Conservation (phyloP, 2,888 invertebrate genomes). For the Meta bourneti region DNA sequence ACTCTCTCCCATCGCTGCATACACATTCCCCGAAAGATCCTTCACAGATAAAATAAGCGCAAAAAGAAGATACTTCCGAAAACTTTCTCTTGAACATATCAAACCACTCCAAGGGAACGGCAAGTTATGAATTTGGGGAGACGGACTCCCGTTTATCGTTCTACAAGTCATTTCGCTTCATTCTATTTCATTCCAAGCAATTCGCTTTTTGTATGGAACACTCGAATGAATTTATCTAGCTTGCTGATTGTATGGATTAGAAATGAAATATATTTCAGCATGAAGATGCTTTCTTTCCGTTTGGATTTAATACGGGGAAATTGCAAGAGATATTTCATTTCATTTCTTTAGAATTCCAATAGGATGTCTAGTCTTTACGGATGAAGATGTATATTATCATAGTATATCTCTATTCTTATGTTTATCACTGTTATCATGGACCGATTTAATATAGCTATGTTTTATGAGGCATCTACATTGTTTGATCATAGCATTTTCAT, state of each 20-base stretch:
- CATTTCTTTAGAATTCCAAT: neutral
- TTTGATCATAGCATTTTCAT: too few relatives aligned
- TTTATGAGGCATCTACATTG: too few relatives aligned
- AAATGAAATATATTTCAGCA: neutral
- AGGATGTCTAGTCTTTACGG: too few relatives aligned
- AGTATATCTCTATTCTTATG: too few relatives aligned
- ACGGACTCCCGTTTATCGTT: neutral
- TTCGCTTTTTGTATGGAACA: neutral
- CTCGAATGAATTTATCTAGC: neutral
- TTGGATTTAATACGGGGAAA: neutral
- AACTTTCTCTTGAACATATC: neutral
- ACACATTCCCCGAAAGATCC: neutral
- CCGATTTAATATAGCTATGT: too few relatives aligned
- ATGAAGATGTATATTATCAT: too few relatives aligned
- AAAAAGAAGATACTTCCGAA: neutral
- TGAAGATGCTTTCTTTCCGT: neutral
- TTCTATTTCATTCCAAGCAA: neutral
- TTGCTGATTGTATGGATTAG: slow-evolving; percentile 1
- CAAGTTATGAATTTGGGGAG: neutral
- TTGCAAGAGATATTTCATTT: neutral
- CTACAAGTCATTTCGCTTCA: neutral
- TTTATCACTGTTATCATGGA: too few relatives aligned
- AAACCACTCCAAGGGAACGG: neutral
- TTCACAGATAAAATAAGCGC: neutral
- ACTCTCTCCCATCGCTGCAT: neutral